Percentiles rank a stretch among this genome's conserved stretches.
Conservation (phyloP, 1,140 invertebrate species). For the Ylistrum balloti region DNA sequence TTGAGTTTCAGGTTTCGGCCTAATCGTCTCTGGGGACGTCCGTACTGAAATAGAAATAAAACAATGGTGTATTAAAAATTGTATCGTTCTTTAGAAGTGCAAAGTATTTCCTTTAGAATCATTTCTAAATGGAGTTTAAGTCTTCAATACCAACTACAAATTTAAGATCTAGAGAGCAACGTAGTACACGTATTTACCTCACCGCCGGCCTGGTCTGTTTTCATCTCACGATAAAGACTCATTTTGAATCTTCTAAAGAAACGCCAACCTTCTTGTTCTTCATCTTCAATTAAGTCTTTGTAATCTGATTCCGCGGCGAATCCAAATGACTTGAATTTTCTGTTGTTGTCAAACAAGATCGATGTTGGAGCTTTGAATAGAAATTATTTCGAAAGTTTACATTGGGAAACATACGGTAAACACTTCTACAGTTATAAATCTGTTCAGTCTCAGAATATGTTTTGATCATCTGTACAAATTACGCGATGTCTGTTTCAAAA, state of each 20-base stretch:
- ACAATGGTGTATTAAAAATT: too few species aligned
- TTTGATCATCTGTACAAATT: too few species aligned
- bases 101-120: too few species aligned
- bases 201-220: not conserved
- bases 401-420: too few species aligned
- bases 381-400: too few species aligned
- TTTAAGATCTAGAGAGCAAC: too few species aligned
- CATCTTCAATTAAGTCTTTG: not conserved
- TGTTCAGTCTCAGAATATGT: too few species aligned
- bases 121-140: too few species aligned
- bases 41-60: constrained; percentile 2
- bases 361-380: constrained; percentile 49
- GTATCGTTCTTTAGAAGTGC: too few species aligned
- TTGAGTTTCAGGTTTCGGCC: not conserved
- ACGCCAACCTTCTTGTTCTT: constrained; percentile 49
- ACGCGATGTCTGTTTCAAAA: too few species aligned
- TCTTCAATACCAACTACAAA: too few species aligned
- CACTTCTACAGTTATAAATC: too few species aligned
- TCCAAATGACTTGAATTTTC: constrained; percentile 56
- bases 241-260: constrained; percentile 59
- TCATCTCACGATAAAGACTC: constrained; percentile 51
- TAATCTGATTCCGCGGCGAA: constrained; percentile 55
- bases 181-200: not conserved
- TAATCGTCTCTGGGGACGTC: not conserved
- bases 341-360: constrained; percentile 49